Base-by-base conservation (phyloP, 2,113 vertebrate genomes). In the Oreochromis spilurus region DNA sequence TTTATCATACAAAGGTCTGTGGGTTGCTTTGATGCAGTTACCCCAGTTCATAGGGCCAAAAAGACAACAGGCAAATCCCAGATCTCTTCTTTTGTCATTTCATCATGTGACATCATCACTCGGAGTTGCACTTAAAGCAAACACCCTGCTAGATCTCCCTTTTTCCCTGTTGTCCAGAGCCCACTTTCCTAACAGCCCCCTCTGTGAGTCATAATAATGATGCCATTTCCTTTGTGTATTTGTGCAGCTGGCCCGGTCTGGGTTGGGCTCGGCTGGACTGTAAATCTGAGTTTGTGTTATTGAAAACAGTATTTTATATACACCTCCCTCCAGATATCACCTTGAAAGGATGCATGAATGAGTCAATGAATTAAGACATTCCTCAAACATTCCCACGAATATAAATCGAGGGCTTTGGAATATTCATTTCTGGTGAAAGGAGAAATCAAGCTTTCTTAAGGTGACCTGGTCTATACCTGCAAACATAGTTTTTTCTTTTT, bases 141-240 rank as follows among this genome's bases (percentile, higher is more conserved):
- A 38, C 53, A 19, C 26, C 11, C 45, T 57, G 26, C 38, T 58
- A 34, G 43, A 55, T 62, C 55, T 43, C 78, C 38, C 17, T 43
- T 4, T 13, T 6, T 52, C n/a, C 29, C 9, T 54, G 17, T 81
- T 65, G 60, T 75, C 67, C 52, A 45, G 21, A 72, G 67, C 40
- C 40, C 38, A 45, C 21, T 58, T 82, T 62, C 81, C 53, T 80
- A 87, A 40, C 40, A 54, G 34, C 80, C 83, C 81, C 85, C 40
- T 86, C 2, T 9, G 43, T 91, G 88, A 94, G 82, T 91, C 90
- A 89, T 43, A 12, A 53, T 36, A 43, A 62, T 91, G 87, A 92
- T 90, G 92, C 90, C 85, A 91, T 92, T 92, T 95, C 90, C 92
- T 93, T 38, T 92, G 87, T 92, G 90, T 95, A 84, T 93, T 94